Base-by-base conservation (phyloP, 2,113 vertebrate genomes). In the Tricholaema leucomelas region DNA sequence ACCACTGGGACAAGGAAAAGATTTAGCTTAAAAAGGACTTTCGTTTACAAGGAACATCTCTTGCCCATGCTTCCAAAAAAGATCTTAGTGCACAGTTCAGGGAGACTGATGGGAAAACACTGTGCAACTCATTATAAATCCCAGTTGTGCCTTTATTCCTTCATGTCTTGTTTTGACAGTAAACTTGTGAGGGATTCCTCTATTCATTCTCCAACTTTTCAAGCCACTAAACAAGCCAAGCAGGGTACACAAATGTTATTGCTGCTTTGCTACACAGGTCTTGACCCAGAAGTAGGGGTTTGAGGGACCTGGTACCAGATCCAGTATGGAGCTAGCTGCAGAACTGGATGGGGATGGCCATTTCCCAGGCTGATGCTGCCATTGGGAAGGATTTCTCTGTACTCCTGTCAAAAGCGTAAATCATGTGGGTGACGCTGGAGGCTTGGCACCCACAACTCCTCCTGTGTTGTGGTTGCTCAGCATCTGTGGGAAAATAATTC, bases 251-350 rank as follows among this genome's bases (percentile, higher is more conserved):
- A 23, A 58, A 54, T 2, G 0, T 42, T n/a, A 1, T 7, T n/a
- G 46, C 33, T 52, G 63, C 42, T 69, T 50, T 14, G 5, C 75
- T 6, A 9, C 7, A 3, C 30, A 14, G 23, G 18, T 20, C 21
- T 3, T 0, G 1, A 9, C 10, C 0, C 0, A 6, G 10, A 15
- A 0, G 2, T 5, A 40, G 23, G n/a, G 54, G 42, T 18, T 3
- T 8, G 33, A 63, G 60, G 31, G 27, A 30, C 10, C 14, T 38
- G 46, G 61, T 23, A 42, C 15, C 58, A 15, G 20, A 6, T 64
- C 76, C 17, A 10, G 20, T 7, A 16, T 27, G 6, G 61, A 90
- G 77, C 28, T 54, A 6, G 42, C 44, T 67, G 46, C 31, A 35
- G 60, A 78, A 42, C 73, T 64, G 61, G 40, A 3, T 76, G 42